phyloP scores from a whole-genome alignment of 37 sponge, comb jelly and placozoan genomes.

The Geodia barretti region DNA sequence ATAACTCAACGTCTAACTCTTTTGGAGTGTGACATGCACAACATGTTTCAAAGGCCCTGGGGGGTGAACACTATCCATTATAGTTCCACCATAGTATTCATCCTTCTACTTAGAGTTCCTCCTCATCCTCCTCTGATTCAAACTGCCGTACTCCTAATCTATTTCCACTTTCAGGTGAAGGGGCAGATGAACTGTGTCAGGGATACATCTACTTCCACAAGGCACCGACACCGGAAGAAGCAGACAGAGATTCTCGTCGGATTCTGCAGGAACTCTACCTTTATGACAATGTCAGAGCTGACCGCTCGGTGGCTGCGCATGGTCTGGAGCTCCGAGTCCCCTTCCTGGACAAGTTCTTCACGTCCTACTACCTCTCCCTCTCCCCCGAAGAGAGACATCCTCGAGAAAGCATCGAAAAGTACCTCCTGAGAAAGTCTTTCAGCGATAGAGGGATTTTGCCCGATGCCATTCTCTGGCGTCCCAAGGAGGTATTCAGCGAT shows the following conservation, averaged over 20 bases:
- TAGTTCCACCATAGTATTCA: too few relatives aligned
- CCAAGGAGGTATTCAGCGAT: slow-evolving; percentile 82
- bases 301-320: slow-evolving; percentile 68
- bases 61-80: too few relatives aligned
- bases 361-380: slow-evolving; percentile 54
- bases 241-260: slow-evolving; percentile 40
- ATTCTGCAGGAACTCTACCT: slow-evolving; percentile 63
- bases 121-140: too few relatives aligned
- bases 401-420: slow-evolving; percentile 58
- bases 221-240: slow-evolving; percentile 43
- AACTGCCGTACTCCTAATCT: too few relatives aligned
- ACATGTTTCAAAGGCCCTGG: too few relatives aligned
- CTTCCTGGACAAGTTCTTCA: slow-evolving; percentile 68
- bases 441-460: slow-evolving; percentile 56
- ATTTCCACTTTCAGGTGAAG: not conserved
- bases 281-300: slow-evolving; percentile 60
- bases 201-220: slow-evolving; percentile 83
- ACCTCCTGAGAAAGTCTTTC: slow-evolving; percentile 69
- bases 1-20: too few relatives aligned
- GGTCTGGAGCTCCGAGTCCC: slow-evolving; percentile 75
- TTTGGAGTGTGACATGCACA: too few relatives aligned
- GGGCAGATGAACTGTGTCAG: slow-evolving; percentile 63
- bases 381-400: slow-evolving; percentile 45
- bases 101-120: too few relatives aligned
- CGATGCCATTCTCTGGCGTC: slow-evolving; percentile 70